Conservation (phyloP, 1,140 invertebrate species). For the Drosophila tropicalis region DNA sequence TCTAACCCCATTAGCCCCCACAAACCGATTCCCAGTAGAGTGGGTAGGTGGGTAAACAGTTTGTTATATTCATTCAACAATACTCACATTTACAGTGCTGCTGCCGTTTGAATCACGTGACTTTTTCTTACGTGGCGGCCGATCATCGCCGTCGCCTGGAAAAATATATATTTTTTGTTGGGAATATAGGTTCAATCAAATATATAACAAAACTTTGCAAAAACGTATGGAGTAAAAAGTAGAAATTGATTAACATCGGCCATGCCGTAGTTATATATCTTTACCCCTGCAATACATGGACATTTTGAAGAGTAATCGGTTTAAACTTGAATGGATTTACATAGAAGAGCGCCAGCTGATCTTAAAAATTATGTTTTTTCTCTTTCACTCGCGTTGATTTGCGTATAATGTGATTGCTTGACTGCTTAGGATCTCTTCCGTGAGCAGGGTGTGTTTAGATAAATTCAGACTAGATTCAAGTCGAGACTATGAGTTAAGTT, state of each 20-base stretch:
- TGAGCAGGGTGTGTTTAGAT: too few relatives aligned
- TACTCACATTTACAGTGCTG: conserved; percentile 70
- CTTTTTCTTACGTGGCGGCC: conserved; percentile 82
- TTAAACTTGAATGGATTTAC: too few relatives aligned
- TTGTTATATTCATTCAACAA: neutral
- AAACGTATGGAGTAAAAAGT: neutral
- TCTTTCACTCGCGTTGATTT: too few relatives aligned
- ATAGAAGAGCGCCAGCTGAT: too few relatives aligned
- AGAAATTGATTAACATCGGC: neutral
- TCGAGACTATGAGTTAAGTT: too few relatives aligned
- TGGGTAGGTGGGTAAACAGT: neutral
- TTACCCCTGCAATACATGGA: neutral
- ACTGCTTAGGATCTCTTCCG: too few relatives aligned
- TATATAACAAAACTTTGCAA: neutral
- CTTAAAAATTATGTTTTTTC: too few relatives aligned
- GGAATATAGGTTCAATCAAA: conserved; percentile 8
- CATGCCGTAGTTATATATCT: neutral
- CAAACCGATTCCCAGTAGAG: too few relatives aligned
- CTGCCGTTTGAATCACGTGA: conserved; percentile 75
- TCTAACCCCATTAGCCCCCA: too few relatives aligned
- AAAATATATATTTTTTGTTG: conserved; percentile 8
- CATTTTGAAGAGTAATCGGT: too few relatives aligned
- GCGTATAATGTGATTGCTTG: too few relatives aligned
- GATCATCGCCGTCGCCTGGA: conserved; percentile 73
- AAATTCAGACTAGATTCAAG: too few relatives aligned